These are phyloP conservation scores for Elgaria multicarinata DNA, from an alignment of 2,113 vertebrate genomes.

Conservation along the genomic window DNA sequence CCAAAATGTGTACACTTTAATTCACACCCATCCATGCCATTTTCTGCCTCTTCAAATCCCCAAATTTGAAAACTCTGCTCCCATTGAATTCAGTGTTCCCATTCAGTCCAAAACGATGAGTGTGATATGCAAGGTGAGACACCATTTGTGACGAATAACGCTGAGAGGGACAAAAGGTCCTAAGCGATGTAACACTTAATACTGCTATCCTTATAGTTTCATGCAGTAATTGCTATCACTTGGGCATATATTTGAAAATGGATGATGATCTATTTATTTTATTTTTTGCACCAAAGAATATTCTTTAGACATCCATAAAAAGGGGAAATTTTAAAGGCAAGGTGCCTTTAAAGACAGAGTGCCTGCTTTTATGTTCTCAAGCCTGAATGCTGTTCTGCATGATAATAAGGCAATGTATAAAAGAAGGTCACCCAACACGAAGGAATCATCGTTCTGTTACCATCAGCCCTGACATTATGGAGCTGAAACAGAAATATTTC, in stretches of 20 bases:
- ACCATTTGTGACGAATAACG: neutral
- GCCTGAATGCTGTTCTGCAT: neutral
- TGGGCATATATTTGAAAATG: slow-evolving; percentile 2
- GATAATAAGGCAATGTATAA: slow-evolving; percentile 44
- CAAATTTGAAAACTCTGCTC: neutral
- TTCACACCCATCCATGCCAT: too few species aligned
- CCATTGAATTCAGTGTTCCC: neutral
- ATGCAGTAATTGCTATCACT: neutral
- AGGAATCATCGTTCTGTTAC: slow-evolving; percentile 31
- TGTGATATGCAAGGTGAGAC: neutral
- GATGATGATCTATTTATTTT: slow-evolving; percentile 4
- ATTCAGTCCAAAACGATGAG: neutral
- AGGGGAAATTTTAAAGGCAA: slow-evolving; percentile 7
- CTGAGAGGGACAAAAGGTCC: neutral
- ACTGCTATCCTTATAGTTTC: neutral
- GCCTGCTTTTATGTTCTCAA: slow-evolving; percentile 36
- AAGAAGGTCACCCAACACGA: slow-evolving; percentile 42
- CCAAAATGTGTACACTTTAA: neutral
- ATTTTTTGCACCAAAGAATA: neutral
- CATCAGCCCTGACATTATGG: slow-evolving; percentile 26
- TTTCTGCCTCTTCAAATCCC: neutral
- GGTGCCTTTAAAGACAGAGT: neutral
- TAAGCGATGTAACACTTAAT: neutral
- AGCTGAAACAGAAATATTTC: slow-evolving; percentile 51
- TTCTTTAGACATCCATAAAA: slow-evolving; percentile 25